These are phyloP conservation scores for Chymomyza procnemis DNA, from an alignment of 2,888 invertebrate species.

Conservation along the genomic window DNA sequence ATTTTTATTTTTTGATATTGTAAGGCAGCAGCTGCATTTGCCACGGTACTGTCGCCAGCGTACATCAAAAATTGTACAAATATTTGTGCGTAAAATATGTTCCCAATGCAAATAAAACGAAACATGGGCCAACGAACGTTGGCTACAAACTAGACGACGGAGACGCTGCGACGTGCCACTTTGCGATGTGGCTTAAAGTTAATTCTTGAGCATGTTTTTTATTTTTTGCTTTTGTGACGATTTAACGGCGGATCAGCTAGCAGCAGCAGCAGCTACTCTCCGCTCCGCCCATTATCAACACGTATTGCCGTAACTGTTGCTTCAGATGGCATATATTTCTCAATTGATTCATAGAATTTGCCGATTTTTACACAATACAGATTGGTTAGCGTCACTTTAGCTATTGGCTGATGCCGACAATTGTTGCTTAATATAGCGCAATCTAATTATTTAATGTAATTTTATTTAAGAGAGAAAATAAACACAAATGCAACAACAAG, in stretches of 20 bases:
- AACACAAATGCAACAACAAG: background rate
- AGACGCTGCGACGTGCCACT: conserved; percentile 20
- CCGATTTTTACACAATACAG: background rate
- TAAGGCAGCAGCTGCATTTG: conserved; percentile 28
- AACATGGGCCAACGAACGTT: background rate
- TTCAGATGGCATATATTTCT: conserved; percentile 8
- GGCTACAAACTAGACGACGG: background rate
- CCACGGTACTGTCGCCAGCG: conserved; percentile 10
- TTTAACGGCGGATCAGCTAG: background rate
- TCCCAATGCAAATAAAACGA: conserved; percentile 15
- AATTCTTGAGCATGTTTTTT: conserved; percentile 20
- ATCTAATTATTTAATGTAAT: background rate
- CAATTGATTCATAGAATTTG: background rate
- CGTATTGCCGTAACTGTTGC: conserved; percentile 17
- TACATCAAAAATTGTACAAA: background rate
- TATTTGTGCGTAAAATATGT: conserved; percentile 10
- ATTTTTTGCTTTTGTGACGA: too few species aligned
- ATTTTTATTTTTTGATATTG: conserved; percentile 9
- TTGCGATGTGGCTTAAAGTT: conserved; percentile 57
- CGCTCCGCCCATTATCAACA: conserved; percentile 28
- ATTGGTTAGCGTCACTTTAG: background rate
- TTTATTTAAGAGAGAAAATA: background rate
- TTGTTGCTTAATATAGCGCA: background rate
- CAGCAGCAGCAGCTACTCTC: conserved; percentile 1
- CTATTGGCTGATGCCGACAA: background rate